A percentile compares a stretch with the other conserved stretches of the same genome.
phyloP scores from a whole-genome alignment of 2,113 vertebrate genomes.

The Choloepus hoffmanni region DNA sequence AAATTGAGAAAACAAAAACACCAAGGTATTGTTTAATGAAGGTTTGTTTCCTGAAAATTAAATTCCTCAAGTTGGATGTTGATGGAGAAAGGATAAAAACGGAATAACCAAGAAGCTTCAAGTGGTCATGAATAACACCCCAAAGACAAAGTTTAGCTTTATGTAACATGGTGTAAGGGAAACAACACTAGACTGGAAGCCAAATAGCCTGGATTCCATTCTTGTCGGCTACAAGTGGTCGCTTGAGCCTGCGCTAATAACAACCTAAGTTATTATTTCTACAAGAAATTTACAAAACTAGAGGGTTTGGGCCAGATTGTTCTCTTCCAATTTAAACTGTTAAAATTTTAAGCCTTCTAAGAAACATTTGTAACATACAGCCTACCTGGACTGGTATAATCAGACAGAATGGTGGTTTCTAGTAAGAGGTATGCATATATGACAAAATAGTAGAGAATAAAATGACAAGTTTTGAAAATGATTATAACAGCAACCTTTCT shows the following conservation, averaged over 20 bases:
- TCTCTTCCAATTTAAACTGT: not conserved
- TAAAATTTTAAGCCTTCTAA: not conserved
- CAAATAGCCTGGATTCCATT: constrained; percentile 35
- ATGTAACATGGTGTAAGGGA: constrained; percentile 15
- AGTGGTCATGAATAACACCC: not conserved
- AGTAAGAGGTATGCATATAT: not conserved
- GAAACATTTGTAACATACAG: not conserved
- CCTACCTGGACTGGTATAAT: constrained; percentile 1
- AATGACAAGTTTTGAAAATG: not conserved
- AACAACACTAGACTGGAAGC: not conserved
- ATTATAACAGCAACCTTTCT: not conserved
- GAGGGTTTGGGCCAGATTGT: not conserved
- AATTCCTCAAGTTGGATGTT: constrained; percentile 26
- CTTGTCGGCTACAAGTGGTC: not conserved
- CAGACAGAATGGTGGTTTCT: not conserved
- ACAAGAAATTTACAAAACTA: constrained; percentile 4
- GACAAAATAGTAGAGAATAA: constrained; percentile 41
- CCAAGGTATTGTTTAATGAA: not conserved
- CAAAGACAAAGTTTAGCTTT: constrained; percentile 28
- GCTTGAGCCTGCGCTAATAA: not conserved
- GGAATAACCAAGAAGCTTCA: constrained; percentile 46
- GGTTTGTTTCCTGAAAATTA: constrained; percentile 44
- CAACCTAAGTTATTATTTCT: not conserved
- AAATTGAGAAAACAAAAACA: not conserved
- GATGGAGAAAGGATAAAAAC: not conserved